Conservation (phyloP, 2,888 invertebrate species). For the Odontomyia ornata region DNA sequence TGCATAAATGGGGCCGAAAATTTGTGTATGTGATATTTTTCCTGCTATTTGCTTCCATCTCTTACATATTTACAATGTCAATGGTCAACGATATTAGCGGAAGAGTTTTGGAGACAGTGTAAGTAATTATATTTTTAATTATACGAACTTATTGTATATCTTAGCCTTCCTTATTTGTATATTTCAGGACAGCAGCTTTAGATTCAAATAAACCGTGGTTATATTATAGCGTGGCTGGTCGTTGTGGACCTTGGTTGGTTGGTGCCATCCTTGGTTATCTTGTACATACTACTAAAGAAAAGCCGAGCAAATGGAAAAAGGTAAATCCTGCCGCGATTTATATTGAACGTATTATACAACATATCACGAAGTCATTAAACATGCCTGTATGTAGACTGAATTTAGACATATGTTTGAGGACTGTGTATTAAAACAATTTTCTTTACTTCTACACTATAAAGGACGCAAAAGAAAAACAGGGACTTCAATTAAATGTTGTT, state of each 20-base stretch:
- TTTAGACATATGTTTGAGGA: too few relatives aligned
- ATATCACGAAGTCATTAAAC: too few relatives aligned
- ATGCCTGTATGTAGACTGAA: too few relatives aligned
- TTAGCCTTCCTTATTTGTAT: too few relatives aligned
- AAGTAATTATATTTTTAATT: conserved; percentile 1
- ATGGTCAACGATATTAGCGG: conserved; percentile 59
- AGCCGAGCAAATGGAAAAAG: conserved; percentile 55
- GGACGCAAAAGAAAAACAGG: too few relatives aligned
- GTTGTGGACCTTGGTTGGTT: conserved; percentile 62
- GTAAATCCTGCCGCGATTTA: too few relatives aligned
- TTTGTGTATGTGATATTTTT: conserved; percentile 55
- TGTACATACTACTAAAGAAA: conserved; percentile 53
- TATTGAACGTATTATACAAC: too few relatives aligned
- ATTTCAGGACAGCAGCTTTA: background rate
- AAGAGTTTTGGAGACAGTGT: conserved; percentile 2
- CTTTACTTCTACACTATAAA: too few relatives aligned
- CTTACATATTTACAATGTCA: conserved; percentile 60
- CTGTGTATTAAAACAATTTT: too few relatives aligned
- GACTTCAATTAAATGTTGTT: too few relatives aligned
- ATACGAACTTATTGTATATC: too few relatives aligned
- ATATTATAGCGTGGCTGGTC: conserved; percentile 62
- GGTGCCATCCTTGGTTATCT: conserved; percentile 63
- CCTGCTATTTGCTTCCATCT: conserved; percentile 58
- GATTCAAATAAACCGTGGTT: conserved; percentile 56
- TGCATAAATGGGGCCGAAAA: conserved; percentile 63